These are phyloP conservation scores for Kryphioiulus occultus DNA, from an alignment of 2,888 invertebrate genomes.

Conservation along the genomic window DNA sequence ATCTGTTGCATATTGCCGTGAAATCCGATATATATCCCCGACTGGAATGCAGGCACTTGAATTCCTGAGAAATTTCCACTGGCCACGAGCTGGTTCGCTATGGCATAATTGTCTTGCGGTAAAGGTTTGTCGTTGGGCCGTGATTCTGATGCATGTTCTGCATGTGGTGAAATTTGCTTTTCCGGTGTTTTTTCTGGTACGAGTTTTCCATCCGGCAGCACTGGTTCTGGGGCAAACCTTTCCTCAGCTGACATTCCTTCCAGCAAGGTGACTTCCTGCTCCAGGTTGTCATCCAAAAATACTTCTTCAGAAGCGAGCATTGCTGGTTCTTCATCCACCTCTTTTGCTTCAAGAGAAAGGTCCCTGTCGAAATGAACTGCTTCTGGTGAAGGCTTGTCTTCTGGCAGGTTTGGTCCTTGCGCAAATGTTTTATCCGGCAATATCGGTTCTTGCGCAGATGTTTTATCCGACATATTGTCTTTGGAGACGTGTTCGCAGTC, in stretches of 20 bases:
- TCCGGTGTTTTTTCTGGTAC: background rate
- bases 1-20: constrained; percentile 19
- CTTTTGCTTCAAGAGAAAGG: background rate
- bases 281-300: background rate
- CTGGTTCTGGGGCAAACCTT: background rate
- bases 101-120: background rate
- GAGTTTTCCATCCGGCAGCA: background rate
- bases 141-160: background rate
- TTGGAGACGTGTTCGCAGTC: background rate
- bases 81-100: background rate
- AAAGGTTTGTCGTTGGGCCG: background rate
- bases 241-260: background rate
- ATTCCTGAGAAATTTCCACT: background rate
- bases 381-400: background rate
- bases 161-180: background rate
- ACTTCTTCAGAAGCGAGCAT: background rate
- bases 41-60: background rate
- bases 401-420: background rate
- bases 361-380: background rate
- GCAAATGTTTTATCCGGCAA: background rate
- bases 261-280: background rate
- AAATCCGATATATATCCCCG: constrained; percentile 49
- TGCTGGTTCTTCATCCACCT: background rate
- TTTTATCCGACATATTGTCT: background rate
- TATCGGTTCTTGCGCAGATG: background rate